A percentile compares a stretch with the other conserved stretches of the same genome.
Conservation (phyloP, 2,888 invertebrate species). For the Sacculina carcini region DNA sequence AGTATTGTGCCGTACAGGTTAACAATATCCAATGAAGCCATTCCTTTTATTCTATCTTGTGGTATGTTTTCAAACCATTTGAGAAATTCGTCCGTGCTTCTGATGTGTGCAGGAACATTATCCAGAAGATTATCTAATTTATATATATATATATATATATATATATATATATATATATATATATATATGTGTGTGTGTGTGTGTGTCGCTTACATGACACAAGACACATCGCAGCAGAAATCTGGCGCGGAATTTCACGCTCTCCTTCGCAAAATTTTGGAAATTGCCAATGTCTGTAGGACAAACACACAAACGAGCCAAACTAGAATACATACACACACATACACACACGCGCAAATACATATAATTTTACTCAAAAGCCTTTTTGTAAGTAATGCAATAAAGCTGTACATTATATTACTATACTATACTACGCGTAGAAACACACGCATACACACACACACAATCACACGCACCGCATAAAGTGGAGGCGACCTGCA, state of each 20-base stretch:
- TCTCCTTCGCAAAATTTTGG: too few relatives aligned
- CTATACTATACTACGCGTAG: background rate
- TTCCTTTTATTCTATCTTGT: too few relatives aligned
- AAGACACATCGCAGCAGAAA: background rate
- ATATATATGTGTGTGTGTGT: background rate
- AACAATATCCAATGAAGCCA: too few relatives aligned
- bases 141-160: slow-evolving; percentile 3
- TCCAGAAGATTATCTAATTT: background rate
- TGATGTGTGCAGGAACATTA: too few relatives aligned
- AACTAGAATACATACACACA: background rate
- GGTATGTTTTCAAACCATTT: too few relatives aligned
- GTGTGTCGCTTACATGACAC: background rate
- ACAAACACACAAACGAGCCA: background rate
- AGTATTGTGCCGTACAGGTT: too few relatives aligned
- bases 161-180: slow-evolving; percentile 3
- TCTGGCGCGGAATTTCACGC: too few relatives aligned
- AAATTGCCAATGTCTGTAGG: background rate
- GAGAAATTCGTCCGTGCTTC: too few relatives aligned
- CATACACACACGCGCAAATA: background rate
- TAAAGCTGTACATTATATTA: background rate
- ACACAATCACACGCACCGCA: background rate
- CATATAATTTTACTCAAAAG: background rate
- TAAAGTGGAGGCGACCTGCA: too few relatives aligned
- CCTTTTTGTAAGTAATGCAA: background rate
- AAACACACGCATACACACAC: background rate